Percentiles rank a stretch among this genome's conserved stretches.
phyloP scores from a whole-genome alignment of 2,113 vertebrate species.

The Fukomys damarensis region DNA sequence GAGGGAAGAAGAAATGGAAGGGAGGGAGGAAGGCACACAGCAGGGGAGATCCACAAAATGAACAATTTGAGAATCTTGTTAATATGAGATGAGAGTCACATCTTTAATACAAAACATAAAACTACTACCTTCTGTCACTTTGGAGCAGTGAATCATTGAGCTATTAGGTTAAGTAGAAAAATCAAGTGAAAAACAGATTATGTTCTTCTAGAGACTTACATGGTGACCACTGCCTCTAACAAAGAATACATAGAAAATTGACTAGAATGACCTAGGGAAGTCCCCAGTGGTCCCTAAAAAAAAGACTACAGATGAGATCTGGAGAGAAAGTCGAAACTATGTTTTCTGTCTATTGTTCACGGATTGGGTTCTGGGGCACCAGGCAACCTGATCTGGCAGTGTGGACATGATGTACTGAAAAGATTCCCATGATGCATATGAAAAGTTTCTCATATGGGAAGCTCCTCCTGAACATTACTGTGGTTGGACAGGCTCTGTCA shows the following conservation, averaged over 20 bases:
- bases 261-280: not conserved
- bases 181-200: not conserved
- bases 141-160: not conserved
- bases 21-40: not conserved
- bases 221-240: not conserved
- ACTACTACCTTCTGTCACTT: not conserved
- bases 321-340: too few species aligned
- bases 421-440: not conserved
- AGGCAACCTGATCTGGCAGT: not conserved
- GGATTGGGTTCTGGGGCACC: too few species aligned
- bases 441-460: accelerated
- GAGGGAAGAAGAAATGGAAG: not conserved
- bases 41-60: not conserved
- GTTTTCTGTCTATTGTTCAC: not conserved
- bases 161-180: not conserved
- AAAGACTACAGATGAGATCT: not conserved
- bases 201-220: not conserved
- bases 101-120: not conserved
- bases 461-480: not conserved
- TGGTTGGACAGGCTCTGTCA: too few species aligned
- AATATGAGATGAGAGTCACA: not conserved
- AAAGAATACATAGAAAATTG: not conserved
- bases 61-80: not conserved
- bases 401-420: accelerated
- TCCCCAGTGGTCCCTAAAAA: not conserved